Conservation (phyloP, 2,888 invertebrate species). For the Xanthorhoe designata region DNA sequence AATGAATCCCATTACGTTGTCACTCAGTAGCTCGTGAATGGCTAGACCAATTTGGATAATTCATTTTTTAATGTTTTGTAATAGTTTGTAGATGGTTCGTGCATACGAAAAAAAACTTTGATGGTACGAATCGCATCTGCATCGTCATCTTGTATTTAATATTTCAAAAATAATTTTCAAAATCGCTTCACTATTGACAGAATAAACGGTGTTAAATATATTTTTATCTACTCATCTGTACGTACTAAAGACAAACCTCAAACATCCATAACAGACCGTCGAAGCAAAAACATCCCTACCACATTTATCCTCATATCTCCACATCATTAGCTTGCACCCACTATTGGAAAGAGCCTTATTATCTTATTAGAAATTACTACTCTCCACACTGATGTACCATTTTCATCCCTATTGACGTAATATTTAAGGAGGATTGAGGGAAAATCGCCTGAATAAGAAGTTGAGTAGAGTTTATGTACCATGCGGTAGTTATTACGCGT, state of each 20-base stretch:
- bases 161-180: too few relatives aligned
- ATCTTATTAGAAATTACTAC: constrained; percentile 74
- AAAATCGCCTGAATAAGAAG: constrained; percentile 53
- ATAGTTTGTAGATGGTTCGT: too few relatives aligned
- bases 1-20: too few relatives aligned
- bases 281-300: constrained; percentile 36
- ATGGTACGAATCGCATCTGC: too few relatives aligned
- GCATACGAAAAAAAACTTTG: too few relatives aligned
- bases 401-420: constrained; percentile 44
- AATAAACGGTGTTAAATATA: too few relatives aligned
- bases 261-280: constrained; percentile 34
- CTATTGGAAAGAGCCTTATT: constrained; percentile 72
- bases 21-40: too few relatives aligned
- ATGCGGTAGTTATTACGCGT: constrained; percentile 61
- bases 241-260: background rate
- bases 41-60: too few relatives aligned
- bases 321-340: constrained; percentile 60
- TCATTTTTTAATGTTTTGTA: too few relatives aligned
- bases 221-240: background rate
- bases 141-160: too few relatives aligned
- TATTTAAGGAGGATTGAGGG: constrained; percentile 36
- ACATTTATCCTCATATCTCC: constrained; percentile 59
- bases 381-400: constrained; percentile 48
- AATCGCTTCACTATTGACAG: too few relatives aligned
- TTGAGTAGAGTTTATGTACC: constrained; percentile 61